Percentiles rank a stretch among this genome's conserved stretches.
phyloP scores from a whole-genome alignment of 2,113 vertebrate species.

The Phyllostomus hastatus region DNA sequence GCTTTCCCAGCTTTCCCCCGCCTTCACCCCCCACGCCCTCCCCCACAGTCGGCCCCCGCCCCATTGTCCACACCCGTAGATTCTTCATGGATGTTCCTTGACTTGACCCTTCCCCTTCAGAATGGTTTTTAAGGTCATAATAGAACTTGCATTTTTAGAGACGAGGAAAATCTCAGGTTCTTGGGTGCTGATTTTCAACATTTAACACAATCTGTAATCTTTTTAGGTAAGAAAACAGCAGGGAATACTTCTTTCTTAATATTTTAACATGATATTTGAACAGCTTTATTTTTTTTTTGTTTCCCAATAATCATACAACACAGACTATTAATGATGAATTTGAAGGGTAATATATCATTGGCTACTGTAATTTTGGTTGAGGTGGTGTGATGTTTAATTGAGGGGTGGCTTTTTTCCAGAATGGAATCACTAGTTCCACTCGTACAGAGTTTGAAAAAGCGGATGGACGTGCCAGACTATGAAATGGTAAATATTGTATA shows the following conservation, averaged over 20 bases:
- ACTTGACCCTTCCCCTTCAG: background rate
- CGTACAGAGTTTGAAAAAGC: slow-evolving; percentile 89
- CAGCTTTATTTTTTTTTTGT: slow-evolving; percentile 12
- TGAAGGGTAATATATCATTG: background rate
- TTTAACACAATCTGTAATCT: background rate
- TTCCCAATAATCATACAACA: background rate
- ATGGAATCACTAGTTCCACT: slow-evolving; percentile 87
- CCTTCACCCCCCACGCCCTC: too few relatives aligned
- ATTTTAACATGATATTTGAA: slow-evolving; percentile 21
- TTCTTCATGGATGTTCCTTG: too few relatives aligned
- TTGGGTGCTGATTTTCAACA: background rate
- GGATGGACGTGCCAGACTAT: slow-evolving; percentile 90
- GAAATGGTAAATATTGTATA: slow-evolving; percentile 88
- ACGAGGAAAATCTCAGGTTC: background rate
- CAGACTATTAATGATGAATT: background rate
- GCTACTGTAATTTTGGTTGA: background rate
- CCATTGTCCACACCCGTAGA: too few relatives aligned
- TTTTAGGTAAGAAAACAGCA: background rate
- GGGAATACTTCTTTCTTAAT: background rate
- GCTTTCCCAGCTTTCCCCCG: too few relatives aligned
- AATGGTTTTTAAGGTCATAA: background rate
- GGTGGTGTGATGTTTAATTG: background rate
- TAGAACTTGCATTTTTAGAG: background rate
- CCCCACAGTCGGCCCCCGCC: too few relatives aligned
- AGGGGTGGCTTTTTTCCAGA: slow-evolving; percentile 79